Base-by-base conservation (phyloP, 2,113 vertebrate genomes). In the Bujurquina vittata region DNA sequence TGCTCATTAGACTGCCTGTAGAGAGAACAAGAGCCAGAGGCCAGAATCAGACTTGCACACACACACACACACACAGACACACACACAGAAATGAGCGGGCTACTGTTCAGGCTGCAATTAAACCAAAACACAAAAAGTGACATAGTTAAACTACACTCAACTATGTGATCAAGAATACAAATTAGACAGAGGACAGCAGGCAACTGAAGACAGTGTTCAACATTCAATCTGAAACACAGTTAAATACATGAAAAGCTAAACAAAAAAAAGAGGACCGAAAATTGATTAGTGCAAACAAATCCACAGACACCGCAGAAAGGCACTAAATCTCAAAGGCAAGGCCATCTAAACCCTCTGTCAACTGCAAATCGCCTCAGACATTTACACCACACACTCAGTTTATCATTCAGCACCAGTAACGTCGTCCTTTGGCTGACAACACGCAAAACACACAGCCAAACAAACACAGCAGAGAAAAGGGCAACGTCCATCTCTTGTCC, bases 1-100 rank as follows among this genome's bases (percentile, higher is more conserved):
- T 85, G 87, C 82, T 92, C 85, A 90, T 92, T 91, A 91, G 59
- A 85, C 59, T 52, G 81, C 33, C 58, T 76, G 72, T 54, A 73
- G 78, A 85, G 76, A 79, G 83, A 90, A 80, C 61, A 84, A 81
- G 56, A 79, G 65, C 35, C 76, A 79, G 62, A 69, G 63, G 72
- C 52, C 79, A 89, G 55, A 85, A 75, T 69, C 8, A 55, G 37
- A 75, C 59, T 77, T 58, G 10, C 65, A 59, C 7, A 35, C 29
- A 37, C 18, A 43, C 46, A 35, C 59, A 84, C 2, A 31, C 57
- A 59, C 26, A 31, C 57, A 61, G 18, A 49, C 26, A 55, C 55
- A 63, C 33, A 74, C 3, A 23, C 14, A 77, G 57, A 29, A 35
- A 75, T 22, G 73, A 55, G 20, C 33, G 10, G 23, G 57, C 54